Evolutionary conservation across 2,113 vertebrate species (phyloP).

Genomic region (Platysteira castanea): DNA sequence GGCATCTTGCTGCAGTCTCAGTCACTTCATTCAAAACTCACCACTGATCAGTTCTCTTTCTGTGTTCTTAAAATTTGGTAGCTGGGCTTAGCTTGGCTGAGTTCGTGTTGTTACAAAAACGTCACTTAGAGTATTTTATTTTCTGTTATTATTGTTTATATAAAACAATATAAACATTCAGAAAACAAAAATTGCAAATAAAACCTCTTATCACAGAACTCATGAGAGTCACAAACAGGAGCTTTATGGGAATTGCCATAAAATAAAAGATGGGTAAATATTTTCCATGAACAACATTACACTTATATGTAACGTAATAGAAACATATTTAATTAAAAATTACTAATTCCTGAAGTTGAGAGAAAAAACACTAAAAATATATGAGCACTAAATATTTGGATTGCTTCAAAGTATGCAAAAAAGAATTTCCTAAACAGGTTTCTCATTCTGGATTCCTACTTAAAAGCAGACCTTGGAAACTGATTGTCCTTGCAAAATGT

Average conservation of each 20-base stretch:
- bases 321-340: background rate
- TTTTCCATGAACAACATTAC: background rate
- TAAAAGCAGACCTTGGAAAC: background rate
- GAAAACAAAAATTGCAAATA: background rate
- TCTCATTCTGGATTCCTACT: background rate
- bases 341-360: background rate
- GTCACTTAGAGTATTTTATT: background rate
- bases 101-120: background rate
- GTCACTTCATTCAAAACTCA: background rate
- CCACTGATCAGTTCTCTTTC: background rate
- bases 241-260: background rate
- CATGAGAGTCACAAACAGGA: background rate
- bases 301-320: background rate
- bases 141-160: background rate
- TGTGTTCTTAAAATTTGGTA: background rate
- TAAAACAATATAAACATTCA: background rate
- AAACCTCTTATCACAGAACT: background rate
- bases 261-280: background rate
- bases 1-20: background rate
- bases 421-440: background rate
- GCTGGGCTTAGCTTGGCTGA: background rate
- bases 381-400: background rate
- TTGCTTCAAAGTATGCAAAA: background rate
- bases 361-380: background rate
- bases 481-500: background rate